These are phyloP conservation scores for Subacronicta megacephala DNA, from an alignment of 2,888 invertebrate genomes.

Conservation along the genomic window DNA sequence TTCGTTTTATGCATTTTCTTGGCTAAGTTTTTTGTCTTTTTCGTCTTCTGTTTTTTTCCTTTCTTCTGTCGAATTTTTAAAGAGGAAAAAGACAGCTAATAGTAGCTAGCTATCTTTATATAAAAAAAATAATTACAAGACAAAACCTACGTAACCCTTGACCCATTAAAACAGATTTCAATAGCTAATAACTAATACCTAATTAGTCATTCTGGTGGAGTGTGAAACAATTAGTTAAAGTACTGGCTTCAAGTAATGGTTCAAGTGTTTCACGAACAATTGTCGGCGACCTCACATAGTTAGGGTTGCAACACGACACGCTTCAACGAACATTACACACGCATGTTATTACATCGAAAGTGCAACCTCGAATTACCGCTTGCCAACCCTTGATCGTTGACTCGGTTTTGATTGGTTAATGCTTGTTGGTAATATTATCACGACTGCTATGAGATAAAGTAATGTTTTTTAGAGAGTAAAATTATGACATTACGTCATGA, in stretches of 20 bases:
- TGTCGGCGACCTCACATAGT: constrained; percentile 61
- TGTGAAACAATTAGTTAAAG: constrained; percentile 37
- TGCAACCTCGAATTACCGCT: constrained; percentile 66
- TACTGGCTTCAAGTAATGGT: constrained; percentile 21
- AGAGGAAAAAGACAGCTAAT: too few species aligned
- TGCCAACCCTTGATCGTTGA: constrained; percentile 63
- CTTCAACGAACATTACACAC: constrained; percentile 62
- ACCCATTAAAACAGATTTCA: constrained; percentile 32
- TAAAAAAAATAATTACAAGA: not conserved
- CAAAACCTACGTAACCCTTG: constrained; percentile 9
- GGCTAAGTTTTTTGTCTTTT: too few species aligned
- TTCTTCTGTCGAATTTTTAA: too few species aligned
- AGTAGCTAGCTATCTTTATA: too few species aligned
- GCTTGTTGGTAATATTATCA: constrained; percentile 15
- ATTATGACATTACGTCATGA: too few species aligned
- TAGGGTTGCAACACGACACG: constrained; percentile 74
- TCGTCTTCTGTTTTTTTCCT: too few species aligned
- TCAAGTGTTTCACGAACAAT: constrained; percentile 36
- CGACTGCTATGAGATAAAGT: too few species aligned
- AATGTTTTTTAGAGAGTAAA: constrained; percentile 12
- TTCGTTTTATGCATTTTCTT: too few species aligned
- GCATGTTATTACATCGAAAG: constrained; percentile 75
- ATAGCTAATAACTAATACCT: too few species aligned
- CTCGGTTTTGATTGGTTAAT: constrained; percentile 39
- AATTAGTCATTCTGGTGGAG: constrained; percentile 30